Conservation (phyloP, 2,797 vertebrate species). For the Acrossocheilus fasciatus region DNA sequence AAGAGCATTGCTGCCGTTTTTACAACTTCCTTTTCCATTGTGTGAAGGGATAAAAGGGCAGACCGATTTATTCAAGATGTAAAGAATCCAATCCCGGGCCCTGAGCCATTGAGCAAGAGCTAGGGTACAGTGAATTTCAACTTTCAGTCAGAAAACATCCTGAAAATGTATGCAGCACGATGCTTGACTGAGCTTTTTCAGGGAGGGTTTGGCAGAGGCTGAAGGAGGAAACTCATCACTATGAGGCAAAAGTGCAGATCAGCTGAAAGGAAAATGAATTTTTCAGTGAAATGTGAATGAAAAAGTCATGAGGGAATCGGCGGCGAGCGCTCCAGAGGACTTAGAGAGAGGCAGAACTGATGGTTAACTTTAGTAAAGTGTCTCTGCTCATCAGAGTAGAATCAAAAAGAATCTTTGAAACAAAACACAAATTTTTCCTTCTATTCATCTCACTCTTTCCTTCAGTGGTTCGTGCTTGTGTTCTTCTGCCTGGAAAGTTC, state of each 20-base stretch:
- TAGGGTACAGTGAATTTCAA: slow-evolving; percentile 64
- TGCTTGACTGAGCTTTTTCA: slow-evolving; percentile 63
- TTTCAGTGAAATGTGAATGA: slow-evolving; percentile 77
- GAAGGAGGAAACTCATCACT: slow-evolving; percentile 66
- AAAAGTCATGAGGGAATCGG: slow-evolving; percentile 79
- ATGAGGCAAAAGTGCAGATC: slow-evolving; percentile 73
- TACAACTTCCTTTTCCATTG: slow-evolving; percentile 66
- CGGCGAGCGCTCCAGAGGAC: slow-evolving; percentile 53
- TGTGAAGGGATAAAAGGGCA: slow-evolving; percentile 52
- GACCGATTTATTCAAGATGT: slow-evolving; percentile 63
- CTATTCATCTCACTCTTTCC: slow-evolving; percentile 65
- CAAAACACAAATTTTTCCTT: slow-evolving; percentile 71
- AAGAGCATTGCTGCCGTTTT: slow-evolving; percentile 37
- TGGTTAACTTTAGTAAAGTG: slow-evolving; percentile 68
- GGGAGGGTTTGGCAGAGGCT: slow-evolving; percentile 17
- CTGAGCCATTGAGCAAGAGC: slow-evolving; percentile 56
- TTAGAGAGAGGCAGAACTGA: slow-evolving; percentile 58
- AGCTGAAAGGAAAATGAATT: slow-evolving; percentile 79
- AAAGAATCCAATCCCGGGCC: slow-evolving; percentile 68
- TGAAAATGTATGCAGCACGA: slow-evolving; percentile 69
- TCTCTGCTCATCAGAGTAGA: slow-evolving; percentile 62
- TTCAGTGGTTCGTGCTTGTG: background rate
- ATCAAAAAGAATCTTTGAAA: slow-evolving; percentile 68
- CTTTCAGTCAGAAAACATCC: slow-evolving; percentile 64
- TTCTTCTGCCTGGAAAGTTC: slow-evolving; percentile 32